A percentile compares a stretch with the other conserved stretches of the same genome.
phyloP scores from a whole-genome alignment of 2,797 vertebrate genomes.

The Urosaurus nigricauda region DNA sequence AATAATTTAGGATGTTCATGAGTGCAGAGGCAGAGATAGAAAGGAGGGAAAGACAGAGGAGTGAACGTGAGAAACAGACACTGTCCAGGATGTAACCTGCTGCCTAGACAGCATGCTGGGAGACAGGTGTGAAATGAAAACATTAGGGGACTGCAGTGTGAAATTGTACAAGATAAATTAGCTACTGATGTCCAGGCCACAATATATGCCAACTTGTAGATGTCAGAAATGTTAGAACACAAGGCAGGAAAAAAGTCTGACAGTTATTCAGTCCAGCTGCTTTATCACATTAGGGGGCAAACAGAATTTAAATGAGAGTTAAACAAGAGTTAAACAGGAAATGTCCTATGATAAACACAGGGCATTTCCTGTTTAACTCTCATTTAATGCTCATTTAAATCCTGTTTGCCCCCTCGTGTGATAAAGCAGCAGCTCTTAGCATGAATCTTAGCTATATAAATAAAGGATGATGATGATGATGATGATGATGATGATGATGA shows the following conservation, averaged over 20 bases:
- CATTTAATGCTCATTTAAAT: too few relatives aligned
- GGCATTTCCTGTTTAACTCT: too few relatives aligned
- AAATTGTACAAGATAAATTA: background rate
- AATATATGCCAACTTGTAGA: background rate
- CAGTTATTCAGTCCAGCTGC: slow-evolving; percentile 11
- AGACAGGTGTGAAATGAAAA: background rate
- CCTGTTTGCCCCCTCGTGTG: too few relatives aligned
- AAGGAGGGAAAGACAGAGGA: background rate
- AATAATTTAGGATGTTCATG: background rate
- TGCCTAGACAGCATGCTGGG: background rate
- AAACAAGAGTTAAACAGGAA: too few relatives aligned
- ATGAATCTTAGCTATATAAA: too few relatives aligned
- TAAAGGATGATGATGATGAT: too few relatives aligned
- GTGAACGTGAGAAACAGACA: background rate
- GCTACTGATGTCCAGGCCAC: too few relatives aligned
- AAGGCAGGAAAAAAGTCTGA: background rate
- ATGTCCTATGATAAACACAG: too few relatives aligned
- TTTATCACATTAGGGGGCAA: too few relatives aligned
- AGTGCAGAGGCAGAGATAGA: background rate
- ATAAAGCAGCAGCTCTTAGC: too few relatives aligned
- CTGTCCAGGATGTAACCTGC: background rate
- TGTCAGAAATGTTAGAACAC: background rate
- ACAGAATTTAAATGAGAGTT: too few relatives aligned
- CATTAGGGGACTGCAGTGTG: background rate
- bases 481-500: too few relatives aligned